A percentile compares a stretch with the other conserved stretches of the same genome.
Evolutionary conservation across 2,888 invertebrate genomes (phyloP).

Genomic region (Eupeodes luniger): DNA sequence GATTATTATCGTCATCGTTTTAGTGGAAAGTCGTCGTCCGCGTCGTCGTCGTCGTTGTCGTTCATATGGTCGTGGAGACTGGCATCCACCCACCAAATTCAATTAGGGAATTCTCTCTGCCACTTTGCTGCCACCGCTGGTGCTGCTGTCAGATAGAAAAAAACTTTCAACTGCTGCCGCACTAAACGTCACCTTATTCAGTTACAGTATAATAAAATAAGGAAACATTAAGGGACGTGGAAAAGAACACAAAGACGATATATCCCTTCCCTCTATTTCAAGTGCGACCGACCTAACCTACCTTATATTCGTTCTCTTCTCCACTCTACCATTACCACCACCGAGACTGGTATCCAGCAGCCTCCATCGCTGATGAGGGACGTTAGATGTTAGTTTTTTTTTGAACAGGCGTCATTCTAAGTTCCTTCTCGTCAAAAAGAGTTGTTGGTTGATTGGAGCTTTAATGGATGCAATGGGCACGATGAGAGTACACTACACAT

Average conservation of each 20-base stretch:
- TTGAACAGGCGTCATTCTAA: slow-evolving; percentile 27
- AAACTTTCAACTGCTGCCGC: slow-evolving; percentile 32
- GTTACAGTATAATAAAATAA: slow-evolving; percentile 70
- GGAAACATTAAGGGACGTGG: slow-evolving; percentile 64
- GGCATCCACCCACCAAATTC: slow-evolving; percentile 48
- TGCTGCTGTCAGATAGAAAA: not conserved
- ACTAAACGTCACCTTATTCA: slow-evolving; percentile 74
- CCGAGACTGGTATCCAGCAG: no score
- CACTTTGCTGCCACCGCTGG: not conserved
- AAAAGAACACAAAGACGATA: slow-evolving; percentile 49
- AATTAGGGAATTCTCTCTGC: slow-evolving; percentile 56
- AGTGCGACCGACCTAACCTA: not conserved
- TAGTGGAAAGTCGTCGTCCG: not conserved
- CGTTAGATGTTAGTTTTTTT: slow-evolving; percentile 8
- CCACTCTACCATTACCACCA: no score
- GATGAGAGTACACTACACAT: slow-evolving; percentile 22
- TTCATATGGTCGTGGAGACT: slow-evolving; percentile 7
- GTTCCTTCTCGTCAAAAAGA: not conserved
- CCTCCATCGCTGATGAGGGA: not conserved
- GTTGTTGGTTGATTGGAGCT: slow-evolving; percentile 29
- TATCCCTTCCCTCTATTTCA: not conserved
- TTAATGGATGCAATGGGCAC: slow-evolving; percentile 29
- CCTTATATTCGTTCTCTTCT: not conserved
- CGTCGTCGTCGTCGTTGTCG: slow-evolving; percentile 1
- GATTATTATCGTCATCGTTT: not conserved